Conservation (phyloP, 2,797 vertebrate genomes). For the Hippoglossus hippoglossus region DNA sequence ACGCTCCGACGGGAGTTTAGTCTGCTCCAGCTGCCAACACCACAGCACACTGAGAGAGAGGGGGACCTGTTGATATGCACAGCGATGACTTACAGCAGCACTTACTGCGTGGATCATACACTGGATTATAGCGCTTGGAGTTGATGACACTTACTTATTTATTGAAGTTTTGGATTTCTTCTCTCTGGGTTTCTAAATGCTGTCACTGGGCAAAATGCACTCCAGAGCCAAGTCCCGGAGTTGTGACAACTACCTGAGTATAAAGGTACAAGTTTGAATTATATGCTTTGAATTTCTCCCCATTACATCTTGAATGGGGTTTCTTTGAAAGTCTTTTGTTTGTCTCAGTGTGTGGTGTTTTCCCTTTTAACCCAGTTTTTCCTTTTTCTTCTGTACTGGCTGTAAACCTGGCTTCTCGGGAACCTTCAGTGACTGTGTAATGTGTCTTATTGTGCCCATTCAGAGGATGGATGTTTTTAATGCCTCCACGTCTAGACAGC, state of each 20-base stretch:
- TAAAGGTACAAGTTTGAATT: conserved; percentile 81
- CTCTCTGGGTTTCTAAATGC: conserved; percentile 59
- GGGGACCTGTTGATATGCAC: conserved; percentile 55
- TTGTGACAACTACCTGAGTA: conserved; percentile 86
- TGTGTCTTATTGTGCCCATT: conserved; percentile 23
- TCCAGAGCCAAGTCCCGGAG: conserved; percentile 84
- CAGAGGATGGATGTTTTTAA: conserved; percentile 42
- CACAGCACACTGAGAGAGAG: conserved; percentile 44
- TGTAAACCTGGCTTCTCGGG: not conserved
- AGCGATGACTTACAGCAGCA: conserved; percentile 62
- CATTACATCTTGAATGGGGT: not conserved
- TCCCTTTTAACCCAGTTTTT: not conserved
- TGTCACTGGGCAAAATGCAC: conserved; percentile 84
- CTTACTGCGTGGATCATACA: conserved; percentile 53
- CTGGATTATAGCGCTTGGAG: conserved; percentile 43
- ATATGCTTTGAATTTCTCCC: not conserved
- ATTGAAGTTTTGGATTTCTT: conserved; percentile 44
- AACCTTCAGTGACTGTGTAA: not conserved
- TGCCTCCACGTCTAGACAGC: conserved; percentile 21
- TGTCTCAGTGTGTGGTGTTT: conserved; percentile 2
- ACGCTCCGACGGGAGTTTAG: conserved; percentile 79
- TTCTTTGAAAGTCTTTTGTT: not conserved
- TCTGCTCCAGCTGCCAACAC: conserved; percentile 77
- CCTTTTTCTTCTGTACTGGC: not conserved
- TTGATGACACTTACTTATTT: conserved; percentile 52